Base-by-base conservation (phyloP, 2,888 invertebrate genomes). In the Drosophila quasianomalipes region DNA sequence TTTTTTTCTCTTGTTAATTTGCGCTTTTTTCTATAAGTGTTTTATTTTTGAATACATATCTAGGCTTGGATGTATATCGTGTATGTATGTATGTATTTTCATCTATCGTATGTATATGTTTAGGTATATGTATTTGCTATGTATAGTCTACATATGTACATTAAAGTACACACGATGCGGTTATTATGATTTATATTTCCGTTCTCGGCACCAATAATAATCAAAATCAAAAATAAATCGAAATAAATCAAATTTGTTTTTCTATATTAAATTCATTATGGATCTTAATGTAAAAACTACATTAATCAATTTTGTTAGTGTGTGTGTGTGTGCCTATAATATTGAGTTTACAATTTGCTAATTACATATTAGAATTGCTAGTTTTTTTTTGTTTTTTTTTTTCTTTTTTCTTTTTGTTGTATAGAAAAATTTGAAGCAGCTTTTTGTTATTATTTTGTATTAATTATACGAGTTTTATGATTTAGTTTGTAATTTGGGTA, bases 401-500 rank as follows among this genome's bases (percentile, higher is more conserved):
- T 53, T 30, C 35, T 22, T 79, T 31, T 64, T 35, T n/a, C 28
- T 37, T 51, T 80, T 64, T 16, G 22, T 74, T 72, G 71, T 75
- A 72, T 85, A 76, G 81, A 86, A 85, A 84, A 85, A 82, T 79
- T 74, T 83, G 83, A 87, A 87, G 80, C 89, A 66, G 79, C 68
- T 61, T 64, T 74, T 64, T 63, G 49, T 58, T 44, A 57, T 53
- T 65, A 60, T 51, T 19, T 31, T 63, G 44, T 57, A 47, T 74
- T 72, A 73, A 72, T 70, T 74, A 68, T 71, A 82, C 76, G 79
- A 74, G 55, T 79, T 75, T 73, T 76, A 70, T 49, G 51, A 52
- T 73, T 77, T 60, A 67, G 55, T 79, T 81, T 76, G 68, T 87
- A 82, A 70, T 79, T 83, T 88, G 91, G 91, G 91, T 92, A 92